Evolutionary conservation across 2,797 vertebrate genomes (phyloP), one percentile per base, ranked within the genome.

Genomic region (Parotocinclus haroldoi): DNA sequence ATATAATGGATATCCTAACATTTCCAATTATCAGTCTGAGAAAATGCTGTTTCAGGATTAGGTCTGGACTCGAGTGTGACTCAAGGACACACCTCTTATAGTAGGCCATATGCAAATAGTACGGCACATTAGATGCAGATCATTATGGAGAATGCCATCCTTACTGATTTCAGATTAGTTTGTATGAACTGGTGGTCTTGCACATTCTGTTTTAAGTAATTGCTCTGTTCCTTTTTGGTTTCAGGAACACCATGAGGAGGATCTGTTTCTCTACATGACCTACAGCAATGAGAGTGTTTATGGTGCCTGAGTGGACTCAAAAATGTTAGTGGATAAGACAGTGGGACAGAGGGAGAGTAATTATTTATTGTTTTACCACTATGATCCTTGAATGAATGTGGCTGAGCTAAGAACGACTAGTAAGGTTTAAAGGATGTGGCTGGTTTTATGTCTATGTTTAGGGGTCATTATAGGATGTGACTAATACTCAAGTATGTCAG

Each of bases 251-350:
- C 96, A 98, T 0, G 95, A 98, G 17, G 94, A 98, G 66, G 96
- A 99, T 81, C 91, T 94, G 81, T 99, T 99, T 83, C 94, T 99
- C 72, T 99, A 99, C 75, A 94, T 99, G 91, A 94, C 95, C 53
- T 99, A 99, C 91, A 99, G 96, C 55, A 96, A 95, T 14, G 96
- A 99, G 83, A 99, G 96, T 0, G 96, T 99, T 71, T 98, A 99
- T 10, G 96, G 96, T 58, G 93, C 96, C 79, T 98, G 90, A 98
- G 73, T 76, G 54, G 71, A 74, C 57, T 46, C 19, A 68, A 50
- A 61, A 68, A 70, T 72, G 72, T 38, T 59, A 11, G 59, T 36
- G 7, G 13, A 45, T 62, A 49, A 68, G 17, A 48, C 3, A 36
- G 60, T 27, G 11, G 37, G 36, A 44, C 7, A 42, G 62, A 57